These are phyloP conservation scores for Mesocricetus auratus DNA, from an alignment of 2,113 vertebrate species.

Conservation along the genomic window DNA sequence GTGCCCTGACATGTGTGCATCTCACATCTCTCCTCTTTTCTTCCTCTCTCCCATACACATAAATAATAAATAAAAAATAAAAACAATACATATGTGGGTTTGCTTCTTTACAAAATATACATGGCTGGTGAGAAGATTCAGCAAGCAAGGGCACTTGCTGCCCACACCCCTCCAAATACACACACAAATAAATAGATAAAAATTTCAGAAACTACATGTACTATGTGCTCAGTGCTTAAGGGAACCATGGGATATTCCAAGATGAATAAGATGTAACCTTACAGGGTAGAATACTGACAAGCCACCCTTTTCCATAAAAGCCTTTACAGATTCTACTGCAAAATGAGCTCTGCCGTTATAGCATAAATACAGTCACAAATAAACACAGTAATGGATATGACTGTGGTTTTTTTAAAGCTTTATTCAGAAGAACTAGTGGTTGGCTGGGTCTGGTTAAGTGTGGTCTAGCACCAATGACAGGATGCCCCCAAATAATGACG, in stretches of 20 bases:
- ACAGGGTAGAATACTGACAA: not conserved
- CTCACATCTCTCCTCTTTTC: not conserved
- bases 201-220: conserved; percentile 13
- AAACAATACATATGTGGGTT: conserved; percentile 36
- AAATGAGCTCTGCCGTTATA: not conserved
- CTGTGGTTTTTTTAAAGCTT: not conserved
- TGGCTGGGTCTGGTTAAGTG: not conserved
- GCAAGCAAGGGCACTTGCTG: not conserved
- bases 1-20: not conserved
- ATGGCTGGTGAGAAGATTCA: not conserved
- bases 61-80: not conserved
- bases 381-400: not conserved
- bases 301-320: conserved; percentile 24
- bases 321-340: not conserved
- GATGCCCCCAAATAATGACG: not conserved
- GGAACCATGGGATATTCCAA: conserved; percentile 10
- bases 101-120: not conserved
- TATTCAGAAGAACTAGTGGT: conserved; percentile 18
- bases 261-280: not conserved
- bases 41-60: not conserved
- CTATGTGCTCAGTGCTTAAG: conserved; percentile 9
- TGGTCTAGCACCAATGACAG: not conserved
- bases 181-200: not conserved
- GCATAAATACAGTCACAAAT: not conserved
- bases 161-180: not conserved